Conservation (phyloP, 2,113 vertebrate species). For the Cyphomyrus plagiostoma region DNA sequence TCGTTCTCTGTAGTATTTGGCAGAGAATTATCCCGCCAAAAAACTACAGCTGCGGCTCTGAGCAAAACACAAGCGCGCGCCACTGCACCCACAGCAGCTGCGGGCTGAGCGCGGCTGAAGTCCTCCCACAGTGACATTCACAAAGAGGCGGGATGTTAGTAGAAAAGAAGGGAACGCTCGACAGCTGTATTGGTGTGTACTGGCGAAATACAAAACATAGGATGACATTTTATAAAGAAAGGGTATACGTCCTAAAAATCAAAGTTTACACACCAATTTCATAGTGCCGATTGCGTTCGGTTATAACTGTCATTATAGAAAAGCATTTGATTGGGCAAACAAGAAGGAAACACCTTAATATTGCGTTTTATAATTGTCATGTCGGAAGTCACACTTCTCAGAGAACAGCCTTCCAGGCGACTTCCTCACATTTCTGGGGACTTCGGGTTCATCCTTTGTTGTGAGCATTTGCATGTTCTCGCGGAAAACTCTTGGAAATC, state of each 20-base stretch:
- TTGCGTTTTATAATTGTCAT: background rate
- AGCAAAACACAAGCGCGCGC: background rate
- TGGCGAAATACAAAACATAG: background rate
- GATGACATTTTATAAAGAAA: background rate
- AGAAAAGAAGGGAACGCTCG: background rate
- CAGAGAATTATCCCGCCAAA: slow-evolving; percentile 56
- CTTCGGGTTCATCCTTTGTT: slow-evolving; percentile 8
- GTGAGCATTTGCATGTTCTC: slow-evolving; percentile 42
- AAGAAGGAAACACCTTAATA: background rate
- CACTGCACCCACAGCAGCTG: background rate
- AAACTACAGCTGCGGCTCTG: slow-evolving; percentile 14
- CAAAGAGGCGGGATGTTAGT: background rate
- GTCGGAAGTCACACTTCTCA: background rate
- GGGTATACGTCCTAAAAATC: background rate
- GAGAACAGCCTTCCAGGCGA: background rate
- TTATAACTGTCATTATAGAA: background rate
- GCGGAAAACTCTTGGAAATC: slow-evolving; percentile 42
- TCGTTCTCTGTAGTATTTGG: slow-evolving; percentile 36
- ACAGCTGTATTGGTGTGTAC: too few relatives aligned
- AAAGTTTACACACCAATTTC: background rate
- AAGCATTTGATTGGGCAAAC: background rate
- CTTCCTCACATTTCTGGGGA: background rate
- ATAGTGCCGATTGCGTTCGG: background rate
- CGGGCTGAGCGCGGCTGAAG: background rate
- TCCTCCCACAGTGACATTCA: background rate